Percentiles rank a stretch among this genome's conserved stretches.
phyloP scores from a whole-genome alignment of 2,797 vertebrate genomes.

The Acridotheres tristis region DNA sequence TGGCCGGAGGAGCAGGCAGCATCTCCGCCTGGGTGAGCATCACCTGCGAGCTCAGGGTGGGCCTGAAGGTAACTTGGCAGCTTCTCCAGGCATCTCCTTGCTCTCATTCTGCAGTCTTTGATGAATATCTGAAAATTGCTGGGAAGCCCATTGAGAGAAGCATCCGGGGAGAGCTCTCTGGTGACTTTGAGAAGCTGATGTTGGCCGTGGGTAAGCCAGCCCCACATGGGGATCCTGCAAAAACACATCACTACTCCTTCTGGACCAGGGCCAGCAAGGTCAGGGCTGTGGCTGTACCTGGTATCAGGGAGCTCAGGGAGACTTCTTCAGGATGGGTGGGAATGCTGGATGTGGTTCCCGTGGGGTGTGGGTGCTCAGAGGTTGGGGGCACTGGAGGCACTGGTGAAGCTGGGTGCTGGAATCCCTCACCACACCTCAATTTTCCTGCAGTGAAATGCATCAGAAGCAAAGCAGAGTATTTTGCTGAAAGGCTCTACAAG shows the following conservation, averaged over 20 bases:
- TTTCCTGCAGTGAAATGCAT: constrained; percentile 86
- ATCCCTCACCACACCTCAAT: neutral
- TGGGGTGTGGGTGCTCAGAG: neutral
- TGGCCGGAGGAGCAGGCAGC: constrained; percentile 90
- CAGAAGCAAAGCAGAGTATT: constrained; percentile 89
- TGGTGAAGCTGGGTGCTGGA: neutral
- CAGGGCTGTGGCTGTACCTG: fast-evolving
- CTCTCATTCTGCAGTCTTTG: constrained; percentile 83
- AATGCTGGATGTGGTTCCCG: neutral
- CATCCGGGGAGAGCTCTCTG: constrained; percentile 92
- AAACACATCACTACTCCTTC: neutral
- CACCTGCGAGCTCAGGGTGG: neutral
- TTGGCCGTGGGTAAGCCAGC: constrained; percentile 87
- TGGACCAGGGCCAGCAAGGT: fast-evolving
- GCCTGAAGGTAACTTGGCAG: neutral
- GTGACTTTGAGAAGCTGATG: constrained; percentile 96
- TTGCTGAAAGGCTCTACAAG: constrained; percentile 91
- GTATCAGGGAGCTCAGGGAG: neutral
- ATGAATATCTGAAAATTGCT: constrained; percentile 88
- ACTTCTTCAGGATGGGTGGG: fast-evolving
- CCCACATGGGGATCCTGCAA: fast-evolving
- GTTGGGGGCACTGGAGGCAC: neutral
- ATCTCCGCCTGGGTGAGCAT: constrained; percentile 89
- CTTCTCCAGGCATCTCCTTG: neutral
- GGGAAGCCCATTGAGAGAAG: constrained; percentile 91